A percentile compares a stretch with the other conserved stretches of the same genome.
Evolutionary conservation across 2,113 vertebrate species (phyloP).

Genomic region (Ceyx margarethae): DNA sequence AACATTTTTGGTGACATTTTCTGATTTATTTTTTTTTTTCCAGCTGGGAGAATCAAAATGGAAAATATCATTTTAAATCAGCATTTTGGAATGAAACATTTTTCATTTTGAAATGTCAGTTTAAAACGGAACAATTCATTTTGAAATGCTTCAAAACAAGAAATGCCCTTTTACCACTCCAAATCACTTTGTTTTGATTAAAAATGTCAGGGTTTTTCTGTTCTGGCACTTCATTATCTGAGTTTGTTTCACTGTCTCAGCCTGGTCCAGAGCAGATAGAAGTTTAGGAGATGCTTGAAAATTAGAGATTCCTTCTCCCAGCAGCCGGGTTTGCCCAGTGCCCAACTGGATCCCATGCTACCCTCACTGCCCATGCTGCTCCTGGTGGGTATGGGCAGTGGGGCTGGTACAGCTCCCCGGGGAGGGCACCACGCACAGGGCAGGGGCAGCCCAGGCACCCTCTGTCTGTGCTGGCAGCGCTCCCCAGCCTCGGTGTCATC

Average conservation of each 20-base stretch:
- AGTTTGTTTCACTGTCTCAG: not conserved
- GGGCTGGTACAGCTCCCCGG: rapidly evolving
- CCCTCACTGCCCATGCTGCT: no score
- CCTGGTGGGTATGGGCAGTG: not conserved
- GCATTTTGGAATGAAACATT: not conserved
- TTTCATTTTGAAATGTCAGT: constrained; percentile 25
- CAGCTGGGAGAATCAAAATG: no score
- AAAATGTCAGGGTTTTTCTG: not conserved
- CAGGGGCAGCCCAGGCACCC: not conserved
- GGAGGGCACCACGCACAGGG: rapidly evolving
- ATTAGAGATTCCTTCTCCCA: not conserved
- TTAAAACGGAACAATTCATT: not conserved
- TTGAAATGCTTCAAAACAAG: not conserved
- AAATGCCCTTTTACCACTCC: constrained; percentile 17
- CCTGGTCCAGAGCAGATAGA: not conserved
- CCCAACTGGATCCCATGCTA: rapidly evolving
- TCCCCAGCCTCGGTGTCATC: not conserved
- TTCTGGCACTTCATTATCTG: not conserved
- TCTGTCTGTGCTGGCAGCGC: not conserved
- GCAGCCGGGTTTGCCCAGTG: not conserved
- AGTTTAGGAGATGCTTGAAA: not conserved
- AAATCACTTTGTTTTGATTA: not conserved
- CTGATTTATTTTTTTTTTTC: no score
- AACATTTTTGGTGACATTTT: no score
- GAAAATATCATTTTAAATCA: constrained; percentile 15